Percentiles rank a stretch among this genome's conserved stretches.
These are phyloP conservation scores for Serinus canaria DNA, from an alignment of 2,113 vertebrate genomes.

Conservation along the genomic window DNA sequence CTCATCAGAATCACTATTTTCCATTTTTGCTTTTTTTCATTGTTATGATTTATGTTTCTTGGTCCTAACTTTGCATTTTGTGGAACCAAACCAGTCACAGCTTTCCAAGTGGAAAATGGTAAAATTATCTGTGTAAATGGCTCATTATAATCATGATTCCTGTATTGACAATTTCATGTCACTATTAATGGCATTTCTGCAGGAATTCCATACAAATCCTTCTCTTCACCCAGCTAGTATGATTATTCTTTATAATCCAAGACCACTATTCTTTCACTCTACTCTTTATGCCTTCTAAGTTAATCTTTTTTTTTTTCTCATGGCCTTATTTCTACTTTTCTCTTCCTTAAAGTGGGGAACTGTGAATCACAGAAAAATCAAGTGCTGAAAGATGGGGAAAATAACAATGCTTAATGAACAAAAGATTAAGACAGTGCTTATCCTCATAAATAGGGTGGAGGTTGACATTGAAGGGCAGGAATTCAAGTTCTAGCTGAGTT, in stretches of 20 bases:
- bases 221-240: not conserved
- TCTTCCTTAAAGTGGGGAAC: not conserved
- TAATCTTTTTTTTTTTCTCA: not conserved
- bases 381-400: not conserved
- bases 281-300: not conserved
- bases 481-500: not conserved
- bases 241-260: not conserved
- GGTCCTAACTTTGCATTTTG: not conserved
- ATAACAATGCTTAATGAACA: not conserved
- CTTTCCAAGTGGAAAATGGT: not conserved
- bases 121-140: not conserved
- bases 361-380: not conserved
- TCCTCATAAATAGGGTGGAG: fast-evolving
- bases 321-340: not conserved
- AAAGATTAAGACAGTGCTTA: not conserved
- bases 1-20: not conserved
- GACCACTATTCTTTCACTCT: not conserved
- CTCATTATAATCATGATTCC: not conserved
- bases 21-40: not conserved
- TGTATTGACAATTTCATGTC: not conserved
- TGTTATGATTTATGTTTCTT: not conserved
- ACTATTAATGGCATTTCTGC: not conserved
- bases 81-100: not conserved
- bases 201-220: not conserved
- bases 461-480: not conserved